Evolutionary conservation across 2,113 vertebrate genomes (phyloP), one percentile per base, ranked within the genome.

Genomic region (Hemichromis elongatus): DNA sequence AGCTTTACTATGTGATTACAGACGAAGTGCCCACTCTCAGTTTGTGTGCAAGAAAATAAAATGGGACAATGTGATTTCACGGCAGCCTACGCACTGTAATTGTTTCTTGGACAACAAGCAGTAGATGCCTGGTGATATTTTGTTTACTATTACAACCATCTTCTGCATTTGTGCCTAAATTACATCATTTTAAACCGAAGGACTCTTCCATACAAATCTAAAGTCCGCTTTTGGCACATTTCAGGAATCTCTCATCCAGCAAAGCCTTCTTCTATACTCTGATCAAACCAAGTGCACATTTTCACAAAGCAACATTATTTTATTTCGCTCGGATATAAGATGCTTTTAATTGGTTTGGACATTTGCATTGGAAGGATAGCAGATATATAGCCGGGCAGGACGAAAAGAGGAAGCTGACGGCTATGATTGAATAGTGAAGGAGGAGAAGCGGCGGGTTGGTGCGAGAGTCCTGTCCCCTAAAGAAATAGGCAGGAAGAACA

Each of bases 291-390:
- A 6, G 28, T 19, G 9, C 28, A 61, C 57, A 2, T 33, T 59
- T 10, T 0, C 52, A 54, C 9, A 21, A 54, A 54, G 28, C 57
- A 61, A 33, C 57, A 19, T 61, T 61, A 11, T 61, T 61, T 61
- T 11, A 19, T 61, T 61, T 59, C 56, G 33, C 56, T 33, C 0
- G 3, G 3, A 33, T 19, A 33, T 6, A 19, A 61, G 57, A 0
- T 61, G 16, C 16, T 61, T 61, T 19, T 11, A 61, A 61, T 2
- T 33, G 16, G 33, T 33, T 61, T 33, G 28, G 56, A 1, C 2
- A 18, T 59, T 59, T 59, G 8, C 28, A 59, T 26, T 33, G 56
- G 0, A 19, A 28, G 56, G 56, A 33, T 2, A 6, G 56, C 33
- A 28, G 56, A 33, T 19, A 33, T 33, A 61, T 4, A 33, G 1